These are phyloP conservation scores for Chloebia gouldiae DNA, from an alignment of 2,113 vertebrate genomes.

Conservation along the genomic window DNA sequence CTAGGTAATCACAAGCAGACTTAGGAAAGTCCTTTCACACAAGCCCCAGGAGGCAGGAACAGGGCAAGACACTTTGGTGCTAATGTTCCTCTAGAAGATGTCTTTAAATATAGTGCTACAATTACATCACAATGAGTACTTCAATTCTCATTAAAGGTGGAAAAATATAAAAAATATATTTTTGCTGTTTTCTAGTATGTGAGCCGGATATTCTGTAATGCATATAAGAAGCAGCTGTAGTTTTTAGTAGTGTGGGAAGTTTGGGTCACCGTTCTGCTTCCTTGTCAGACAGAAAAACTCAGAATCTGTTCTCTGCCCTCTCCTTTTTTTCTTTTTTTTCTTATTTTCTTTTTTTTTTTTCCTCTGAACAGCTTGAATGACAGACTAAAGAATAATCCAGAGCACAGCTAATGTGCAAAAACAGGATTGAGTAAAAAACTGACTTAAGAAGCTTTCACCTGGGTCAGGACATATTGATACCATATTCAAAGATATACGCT, in stretches of 20 bases:
- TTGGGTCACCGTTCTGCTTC: conserved; percentile 27
- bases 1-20: neutral
- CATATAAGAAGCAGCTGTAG: neutral
- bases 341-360: neutral
- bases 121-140: neutral
- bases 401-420: conserved; percentile 73
- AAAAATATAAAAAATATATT: neutral
- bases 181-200: neutral
- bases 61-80: neutral
- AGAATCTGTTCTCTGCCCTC: conserved; percentile 43
- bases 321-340: neutral
- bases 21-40: neutral
- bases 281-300: conserved; percentile 43
- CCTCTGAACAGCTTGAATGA: conserved; percentile 66
- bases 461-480: conserved; percentile 53
- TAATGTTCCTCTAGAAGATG: neutral
- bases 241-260: conserved; percentile 3
- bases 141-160: neutral
- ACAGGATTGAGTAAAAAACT: conserved; percentile 69
- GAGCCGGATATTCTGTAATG: neutral
- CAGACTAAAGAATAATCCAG: conserved; percentile 71
- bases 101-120: neutral
- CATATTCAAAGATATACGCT: conserved; percentile 66
- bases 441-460: conserved; percentile 72
- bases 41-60: neutral